Evolutionary conservation across 2,797 vertebrate species (phyloP).

Genomic region (Chromis chromis): DNA sequence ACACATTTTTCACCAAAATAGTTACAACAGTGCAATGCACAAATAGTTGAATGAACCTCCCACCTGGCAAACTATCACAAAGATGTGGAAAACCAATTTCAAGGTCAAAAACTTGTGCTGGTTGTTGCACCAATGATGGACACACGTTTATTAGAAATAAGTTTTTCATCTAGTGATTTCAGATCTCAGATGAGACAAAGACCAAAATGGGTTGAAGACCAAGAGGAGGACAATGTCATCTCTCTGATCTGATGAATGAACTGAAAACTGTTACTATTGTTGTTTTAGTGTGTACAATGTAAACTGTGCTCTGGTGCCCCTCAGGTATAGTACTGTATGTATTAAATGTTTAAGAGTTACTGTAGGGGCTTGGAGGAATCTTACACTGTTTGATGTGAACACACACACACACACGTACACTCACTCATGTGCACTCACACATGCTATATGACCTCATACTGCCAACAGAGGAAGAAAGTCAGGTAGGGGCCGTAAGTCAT

Average conservation of each 20-base stretch:
- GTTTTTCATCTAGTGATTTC: neutral
- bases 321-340: conserved; percentile 23
- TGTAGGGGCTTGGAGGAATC: conserved; percentile 52
- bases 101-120: conserved; percentile 20
- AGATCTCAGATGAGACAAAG: neutral
- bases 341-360: conserved; percentile 59
- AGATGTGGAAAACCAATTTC: neutral
- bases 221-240: neutral
- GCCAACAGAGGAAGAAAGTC: conserved; percentile 67
- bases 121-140: neutral
- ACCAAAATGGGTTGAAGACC: conserved; percentile 1
- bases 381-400: conserved; percentile 65
- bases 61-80: neutral
- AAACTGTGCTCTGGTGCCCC: conserved; percentile 5
- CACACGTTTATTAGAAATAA: neutral
- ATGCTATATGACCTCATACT: conserved; percentile 73
- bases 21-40: neutral
- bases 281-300: conserved; percentile 17
- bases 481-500: conserved; percentile 77
- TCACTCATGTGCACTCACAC: conserved; percentile 58
- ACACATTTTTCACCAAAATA: conserved; percentile 2
- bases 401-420: neutral
- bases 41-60: neutral
- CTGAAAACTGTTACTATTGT: conserved; percentile 18
- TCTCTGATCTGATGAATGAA: neutral